Evolutionary conservation across 2,113 vertebrate species (phyloP).

Genomic region (Aramus guarauna): DNA sequence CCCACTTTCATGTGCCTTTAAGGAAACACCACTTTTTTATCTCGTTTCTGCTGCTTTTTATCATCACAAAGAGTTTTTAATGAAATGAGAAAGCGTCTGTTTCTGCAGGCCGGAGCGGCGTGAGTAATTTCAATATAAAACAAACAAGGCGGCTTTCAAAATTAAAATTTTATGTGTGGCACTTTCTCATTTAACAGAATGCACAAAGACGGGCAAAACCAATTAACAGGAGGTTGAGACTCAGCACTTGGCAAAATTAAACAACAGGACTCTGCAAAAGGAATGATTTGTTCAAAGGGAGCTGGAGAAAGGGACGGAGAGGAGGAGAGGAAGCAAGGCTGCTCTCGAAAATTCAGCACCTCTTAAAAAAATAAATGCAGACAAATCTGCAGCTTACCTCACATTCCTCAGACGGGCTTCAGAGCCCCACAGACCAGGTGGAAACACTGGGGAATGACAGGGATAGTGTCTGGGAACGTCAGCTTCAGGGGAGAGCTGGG

Average conservation of each 20-base stretch:
- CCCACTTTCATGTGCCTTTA: slow-evolving; percentile 51
- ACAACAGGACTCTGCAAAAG: slow-evolving; percentile 47
- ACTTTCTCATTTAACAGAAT: slow-evolving; percentile 72
- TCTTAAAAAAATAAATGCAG: neutral
- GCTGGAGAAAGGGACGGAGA: neutral
- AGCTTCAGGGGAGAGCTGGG: neutral
- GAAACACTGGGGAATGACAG: neutral
- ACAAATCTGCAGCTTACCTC: neutral
- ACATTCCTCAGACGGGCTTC: rapidly evolving
- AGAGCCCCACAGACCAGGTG: neutral
- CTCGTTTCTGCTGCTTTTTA: slow-evolving; percentile 71
- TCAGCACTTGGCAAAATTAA: slow-evolving; percentile 70
- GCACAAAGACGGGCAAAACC: slow-evolving; percentile 75
- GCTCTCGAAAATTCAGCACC: neutral
- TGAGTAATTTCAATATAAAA: slow-evolving; percentile 76
- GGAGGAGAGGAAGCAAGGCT: neutral
- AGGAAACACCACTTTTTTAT: slow-evolving; percentile 72
- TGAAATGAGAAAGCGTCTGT: slow-evolving; percentile 74
- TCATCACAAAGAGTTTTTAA: slow-evolving; percentile 77
- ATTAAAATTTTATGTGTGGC: slow-evolving; percentile 75
- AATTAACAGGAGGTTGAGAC: slow-evolving; percentile 74
- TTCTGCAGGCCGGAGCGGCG: slow-evolving; percentile 58
- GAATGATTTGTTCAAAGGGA: slow-evolving; percentile 31
- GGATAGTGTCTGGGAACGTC: rapidly evolving
- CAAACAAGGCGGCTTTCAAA: slow-evolving; percentile 79